Base-by-base conservation (phyloP, 2,797 vertebrate genomes). In the Gastrophryne carolinensis region DNA sequence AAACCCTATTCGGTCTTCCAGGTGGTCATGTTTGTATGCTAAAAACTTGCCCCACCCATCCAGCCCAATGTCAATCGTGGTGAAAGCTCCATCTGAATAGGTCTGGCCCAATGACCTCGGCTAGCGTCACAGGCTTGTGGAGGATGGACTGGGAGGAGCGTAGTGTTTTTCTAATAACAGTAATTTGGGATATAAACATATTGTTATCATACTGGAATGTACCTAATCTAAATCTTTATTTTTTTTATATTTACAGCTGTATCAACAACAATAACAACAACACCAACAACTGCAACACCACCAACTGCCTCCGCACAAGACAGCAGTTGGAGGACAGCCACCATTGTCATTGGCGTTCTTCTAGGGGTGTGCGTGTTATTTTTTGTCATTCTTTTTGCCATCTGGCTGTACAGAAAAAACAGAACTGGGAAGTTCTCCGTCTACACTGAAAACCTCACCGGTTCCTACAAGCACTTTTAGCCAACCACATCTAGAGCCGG, bases 281-380 rank as follows among this genome's bases (percentile, higher is more conserved):
- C 37, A 39, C 37, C 12, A 39, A 15, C 37, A 1, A n/a, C n/a
- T n/a, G 2, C 37, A n/a, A 13, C 13, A 37, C 1, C n/a, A 19
- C n/a, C 56, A 17, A 24, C 30, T 5, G 2, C 52, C 9, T 8
- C 23, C 6, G 26, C 21, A 0, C 17, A 34, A 24, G 56, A 62
- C 35, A 26, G 15, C 26, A 12, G 13, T 2, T 76, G 65, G 65
- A 62, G 49, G 26, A 76, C 35, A 2, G 57, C 73, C 7, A 70
- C 73, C 2, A 76, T 76, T 2, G 21, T 63, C 32, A 12, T 76
- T 2, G 65, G 29, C 2, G 66, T 70, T 4, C 56, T 76, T 3
- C 57, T 76, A 1, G 65, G 65, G 7, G 47, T 12, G 1, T 1
- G 60, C 8, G 12, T 76, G 9, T 21, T 76, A 15, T 10, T 63